Conservation (phyloP, 2,888 invertebrate species). For the Chloroclystis v-ata region DNA sequence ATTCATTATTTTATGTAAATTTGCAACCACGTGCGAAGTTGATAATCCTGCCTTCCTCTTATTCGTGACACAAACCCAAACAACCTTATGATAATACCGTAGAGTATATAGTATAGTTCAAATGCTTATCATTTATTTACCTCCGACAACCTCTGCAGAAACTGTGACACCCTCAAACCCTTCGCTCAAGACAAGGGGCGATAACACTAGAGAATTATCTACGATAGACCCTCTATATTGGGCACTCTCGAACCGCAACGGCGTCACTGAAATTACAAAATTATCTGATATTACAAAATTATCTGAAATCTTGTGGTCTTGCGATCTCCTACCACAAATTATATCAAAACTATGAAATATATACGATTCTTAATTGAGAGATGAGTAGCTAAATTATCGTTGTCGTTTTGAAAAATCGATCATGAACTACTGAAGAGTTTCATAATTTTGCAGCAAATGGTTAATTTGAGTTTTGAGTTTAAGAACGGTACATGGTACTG, state of each 20-base stretch:
- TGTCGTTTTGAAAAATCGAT: too few relatives aligned
- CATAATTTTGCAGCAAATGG: too few relatives aligned
- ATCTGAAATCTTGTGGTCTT: neutral
- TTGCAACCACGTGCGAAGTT: neutral
- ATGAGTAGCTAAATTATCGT: too few relatives aligned
- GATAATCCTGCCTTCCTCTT: neutral
- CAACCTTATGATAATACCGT: slow-evolving; percentile 1
- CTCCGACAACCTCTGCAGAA: slow-evolving; percentile 33
- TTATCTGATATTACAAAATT: slow-evolving; percentile 1
- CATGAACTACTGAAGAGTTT: too few relatives aligned
- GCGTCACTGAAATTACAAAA: slow-evolving; percentile 38
- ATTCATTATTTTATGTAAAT: neutral
- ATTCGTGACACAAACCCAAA: neutral
- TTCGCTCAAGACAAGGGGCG: slow-evolving; percentile 41
- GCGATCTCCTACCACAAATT: neutral
- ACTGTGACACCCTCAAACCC: slow-evolving; percentile 42
- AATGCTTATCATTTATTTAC: slow-evolving; percentile 29
- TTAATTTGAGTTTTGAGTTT: too few relatives aligned
- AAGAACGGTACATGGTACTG: too few relatives aligned
- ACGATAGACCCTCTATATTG: slow-evolving; percentile 48
- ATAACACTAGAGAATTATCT: slow-evolving; percentile 39
- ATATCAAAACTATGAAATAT: neutral
- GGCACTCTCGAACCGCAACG: slow-evolving; percentile 44
- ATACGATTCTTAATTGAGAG: neutral
- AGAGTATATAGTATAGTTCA: neutral